These are phyloP conservation scores for Clepsis dumicolana DNA, from an alignment of 2,888 invertebrate genomes.

Conservation along the genomic window DNA sequence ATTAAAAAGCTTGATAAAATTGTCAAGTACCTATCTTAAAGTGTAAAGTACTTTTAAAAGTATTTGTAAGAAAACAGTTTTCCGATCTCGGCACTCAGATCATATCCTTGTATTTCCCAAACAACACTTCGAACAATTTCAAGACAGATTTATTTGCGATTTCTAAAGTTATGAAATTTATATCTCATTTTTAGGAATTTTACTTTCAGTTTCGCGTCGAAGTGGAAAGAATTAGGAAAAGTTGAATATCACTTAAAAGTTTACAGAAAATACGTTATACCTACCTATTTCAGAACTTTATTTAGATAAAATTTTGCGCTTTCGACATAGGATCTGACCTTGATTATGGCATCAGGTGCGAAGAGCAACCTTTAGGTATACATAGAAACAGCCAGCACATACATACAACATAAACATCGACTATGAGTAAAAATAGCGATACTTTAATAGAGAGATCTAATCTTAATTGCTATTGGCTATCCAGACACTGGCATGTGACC, in stretches of 20 bases:
- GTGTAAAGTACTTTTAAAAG: not conserved
- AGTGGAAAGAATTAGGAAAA: constrained; percentile 6
- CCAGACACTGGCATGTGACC: too few species aligned
- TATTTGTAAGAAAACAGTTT: constrained; percentile 10
- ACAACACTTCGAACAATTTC: constrained; percentile 10
- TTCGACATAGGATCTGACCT: too few species aligned
- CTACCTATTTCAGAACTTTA: not conserved
- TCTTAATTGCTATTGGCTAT: too few species aligned
- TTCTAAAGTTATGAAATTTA: constrained; percentile 15
- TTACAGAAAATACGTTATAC: constrained; percentile 2
- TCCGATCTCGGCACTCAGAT: not conserved
- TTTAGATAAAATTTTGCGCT: too few species aligned
- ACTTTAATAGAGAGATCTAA: too few species aligned
- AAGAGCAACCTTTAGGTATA: too few species aligned
- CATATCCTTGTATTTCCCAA: constrained; percentile 7
- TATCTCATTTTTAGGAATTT: constrained; percentile 13
- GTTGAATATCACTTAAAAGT: constrained; percentile 4
- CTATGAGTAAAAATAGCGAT: too few species aligned
- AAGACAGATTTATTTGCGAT: constrained; percentile 24
- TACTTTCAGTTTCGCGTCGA: constrained; percentile 16
- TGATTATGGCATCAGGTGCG: too few species aligned
- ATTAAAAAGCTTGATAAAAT: not conserved
- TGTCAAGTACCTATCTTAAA: not conserved
- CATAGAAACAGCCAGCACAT: too few species aligned
- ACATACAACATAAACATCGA: too few species aligned